These are phyloP conservation scores for Dolichopus griseipennis DNA, from an alignment of 2,888 invertebrate genomes.

Conservation along the genomic window DNA sequence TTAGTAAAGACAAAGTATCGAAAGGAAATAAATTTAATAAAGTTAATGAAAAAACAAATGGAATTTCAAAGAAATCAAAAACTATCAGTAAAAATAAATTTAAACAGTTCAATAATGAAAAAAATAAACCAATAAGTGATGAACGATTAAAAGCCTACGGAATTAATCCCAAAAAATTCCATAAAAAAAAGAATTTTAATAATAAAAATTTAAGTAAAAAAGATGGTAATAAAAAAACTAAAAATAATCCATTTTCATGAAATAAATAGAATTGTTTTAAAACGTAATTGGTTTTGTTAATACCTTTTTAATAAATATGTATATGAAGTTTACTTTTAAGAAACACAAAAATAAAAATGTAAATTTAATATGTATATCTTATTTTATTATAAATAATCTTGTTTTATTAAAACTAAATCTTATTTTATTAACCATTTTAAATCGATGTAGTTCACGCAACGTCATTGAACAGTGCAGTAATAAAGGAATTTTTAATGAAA, in stretches of 20 bases:
- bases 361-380: too few species aligned
- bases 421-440: too few species aligned
- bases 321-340: too few species aligned
- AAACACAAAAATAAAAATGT: too few species aligned
- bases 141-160: constrained; percentile 84
- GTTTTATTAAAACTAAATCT: too few species aligned
- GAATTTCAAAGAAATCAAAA: constrained; percentile 21
- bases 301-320: too few species aligned
- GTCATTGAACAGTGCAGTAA: too few species aligned
- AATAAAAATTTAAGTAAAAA: not conserved
- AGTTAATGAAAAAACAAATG: constrained; percentile 18
- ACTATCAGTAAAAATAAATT: constrained; percentile 26
- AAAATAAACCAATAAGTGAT: constrained; percentile 48
- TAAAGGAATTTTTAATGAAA: too few species aligned
- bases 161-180: constrained; percentile 76
- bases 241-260: not conserved
- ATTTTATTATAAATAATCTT: too few species aligned
- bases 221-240: not conserved
- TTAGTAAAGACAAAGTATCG: not conserved
- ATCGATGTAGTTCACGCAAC: too few species aligned
- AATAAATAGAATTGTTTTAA: too few species aligned
- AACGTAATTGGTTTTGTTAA: too few species aligned
- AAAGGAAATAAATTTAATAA: constrained; percentile 18
- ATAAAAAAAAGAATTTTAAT: constrained; percentile 35
- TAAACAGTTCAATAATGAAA: constrained; percentile 24